Evolutionary conservation across 2,113 vertebrate species (phyloP).

Genomic region (Alexandromys fortis): DNA sequence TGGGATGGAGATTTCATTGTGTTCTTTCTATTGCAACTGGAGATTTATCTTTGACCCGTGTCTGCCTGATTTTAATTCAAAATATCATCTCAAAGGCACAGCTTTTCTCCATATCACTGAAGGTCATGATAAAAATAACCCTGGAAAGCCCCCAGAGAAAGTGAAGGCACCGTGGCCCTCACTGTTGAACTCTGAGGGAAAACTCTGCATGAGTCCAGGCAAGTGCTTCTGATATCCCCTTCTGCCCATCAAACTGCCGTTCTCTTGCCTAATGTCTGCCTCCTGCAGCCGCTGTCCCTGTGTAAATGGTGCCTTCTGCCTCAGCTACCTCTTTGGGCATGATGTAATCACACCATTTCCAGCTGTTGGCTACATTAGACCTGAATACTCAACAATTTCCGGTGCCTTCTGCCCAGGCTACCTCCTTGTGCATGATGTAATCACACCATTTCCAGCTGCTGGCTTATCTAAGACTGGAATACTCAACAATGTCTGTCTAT

Average conservation of each 20-base stretch:
- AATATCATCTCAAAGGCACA: not conserved
- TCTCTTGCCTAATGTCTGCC: rapidly evolving
- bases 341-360: not conserved
- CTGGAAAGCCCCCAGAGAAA: not conserved
- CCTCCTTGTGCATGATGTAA: no score
- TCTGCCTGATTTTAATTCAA: slow-evolving; percentile 5
- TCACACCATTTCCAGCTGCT: no score
- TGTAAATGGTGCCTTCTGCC: not conserved
- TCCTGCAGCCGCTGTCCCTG: rapidly evolving
- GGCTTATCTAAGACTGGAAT: not conserved
- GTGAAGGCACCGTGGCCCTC: not conserved
- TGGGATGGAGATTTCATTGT: rapidly evolving
- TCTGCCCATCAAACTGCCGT: not conserved
- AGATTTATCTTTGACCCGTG: not conserved
- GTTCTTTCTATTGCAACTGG: not conserved
- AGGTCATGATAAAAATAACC: not conserved
- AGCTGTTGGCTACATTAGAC: no score
- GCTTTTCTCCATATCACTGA: not conserved
- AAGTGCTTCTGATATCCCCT: not conserved
- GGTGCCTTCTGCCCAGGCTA: not conserved
- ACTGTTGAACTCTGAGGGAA: not conserved
- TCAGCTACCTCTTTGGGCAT: no score
- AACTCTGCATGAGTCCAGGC: not conserved
- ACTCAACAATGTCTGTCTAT: not conserved
- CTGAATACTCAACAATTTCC: not conserved